Conservation (phyloP, 2,113 vertebrate genomes). For the Dicentrarchus labrax region DNA sequence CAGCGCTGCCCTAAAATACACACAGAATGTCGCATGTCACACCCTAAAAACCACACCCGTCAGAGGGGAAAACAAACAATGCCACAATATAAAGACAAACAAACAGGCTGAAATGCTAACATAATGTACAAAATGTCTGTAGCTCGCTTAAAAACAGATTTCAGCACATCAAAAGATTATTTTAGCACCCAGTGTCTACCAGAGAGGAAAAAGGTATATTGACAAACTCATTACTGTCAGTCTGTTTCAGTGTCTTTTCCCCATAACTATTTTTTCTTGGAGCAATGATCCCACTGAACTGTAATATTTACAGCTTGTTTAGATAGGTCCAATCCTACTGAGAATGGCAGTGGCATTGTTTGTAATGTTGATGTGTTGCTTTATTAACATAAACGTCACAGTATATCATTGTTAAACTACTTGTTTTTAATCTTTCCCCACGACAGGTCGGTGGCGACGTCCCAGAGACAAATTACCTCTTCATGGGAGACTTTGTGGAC, state of each 20-base stretch:
- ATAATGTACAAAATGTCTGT: too few species aligned
- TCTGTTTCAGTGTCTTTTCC: neutral
- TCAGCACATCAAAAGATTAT: too few species aligned
- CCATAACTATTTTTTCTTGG: neutral
- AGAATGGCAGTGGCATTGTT: neutral
- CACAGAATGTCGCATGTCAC: too few species aligned
- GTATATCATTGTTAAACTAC: neutral
- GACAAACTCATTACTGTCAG: neutral
- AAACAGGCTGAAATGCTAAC: too few species aligned
- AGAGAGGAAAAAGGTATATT: too few species aligned
- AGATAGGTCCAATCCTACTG: neutral
- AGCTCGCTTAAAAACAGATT: too few species aligned
- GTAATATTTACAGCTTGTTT: too few species aligned
- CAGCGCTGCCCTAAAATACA: neutral
- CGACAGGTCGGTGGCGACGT: conserved; percentile 93
- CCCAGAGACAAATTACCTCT: conserved; percentile 96
- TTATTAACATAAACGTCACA: neutral
- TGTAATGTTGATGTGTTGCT: neutral
- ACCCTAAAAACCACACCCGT: too few species aligned
- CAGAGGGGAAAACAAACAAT: too few species aligned
- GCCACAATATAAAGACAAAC: too few species aligned
- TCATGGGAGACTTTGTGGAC: conserved; percentile 98
- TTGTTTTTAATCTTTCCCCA: neutral
- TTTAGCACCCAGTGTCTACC: too few species aligned
- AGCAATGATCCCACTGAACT: too few species aligned